phyloP scores from a whole-genome alignment of 2,113 vertebrate genomes.

The Eudyptes chrysolophus region DNA sequence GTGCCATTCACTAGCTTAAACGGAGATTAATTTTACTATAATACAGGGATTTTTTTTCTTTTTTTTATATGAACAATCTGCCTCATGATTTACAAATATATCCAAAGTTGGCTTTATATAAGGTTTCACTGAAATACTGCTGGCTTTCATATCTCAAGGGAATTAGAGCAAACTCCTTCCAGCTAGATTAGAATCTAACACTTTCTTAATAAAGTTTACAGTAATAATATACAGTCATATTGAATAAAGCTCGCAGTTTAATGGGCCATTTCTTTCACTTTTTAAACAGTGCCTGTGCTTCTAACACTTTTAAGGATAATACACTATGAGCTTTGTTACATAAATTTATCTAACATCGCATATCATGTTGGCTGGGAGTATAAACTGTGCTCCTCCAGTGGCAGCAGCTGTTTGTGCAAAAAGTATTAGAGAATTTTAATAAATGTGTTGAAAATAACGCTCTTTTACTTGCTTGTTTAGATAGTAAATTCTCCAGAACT shows the following conservation, averaged over 20 bases:
- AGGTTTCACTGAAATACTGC: neutral
- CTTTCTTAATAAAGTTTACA: neutral
- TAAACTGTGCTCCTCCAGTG: neutral
- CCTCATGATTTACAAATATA: neutral
- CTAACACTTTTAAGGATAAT: neutral
- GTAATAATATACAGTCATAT: neutral
- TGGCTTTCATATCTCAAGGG: neutral
- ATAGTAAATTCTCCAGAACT: slow-evolving; percentile 28
- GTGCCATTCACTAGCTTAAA: neutral
- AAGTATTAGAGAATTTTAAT: neutral
- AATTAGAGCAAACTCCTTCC: neutral
- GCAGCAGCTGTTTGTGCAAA: neutral
- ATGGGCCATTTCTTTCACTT: neutral
- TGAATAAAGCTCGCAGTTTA: neutral
- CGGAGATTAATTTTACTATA: neutral
- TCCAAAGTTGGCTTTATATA: neutral
- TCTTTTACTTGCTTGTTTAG: slow-evolving; percentile 43
- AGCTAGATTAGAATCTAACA: neutral
- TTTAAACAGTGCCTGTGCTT: neutral
- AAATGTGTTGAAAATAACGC: slow-evolving; percentile 13
- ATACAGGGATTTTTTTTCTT: neutral
- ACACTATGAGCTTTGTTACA: neutral
- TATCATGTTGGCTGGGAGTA: neutral
- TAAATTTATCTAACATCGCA: neutral
- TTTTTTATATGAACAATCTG: neutral